Conservation (phyloP, 2,888 invertebrate genomes). For the Griposia aprilina region DNA sequence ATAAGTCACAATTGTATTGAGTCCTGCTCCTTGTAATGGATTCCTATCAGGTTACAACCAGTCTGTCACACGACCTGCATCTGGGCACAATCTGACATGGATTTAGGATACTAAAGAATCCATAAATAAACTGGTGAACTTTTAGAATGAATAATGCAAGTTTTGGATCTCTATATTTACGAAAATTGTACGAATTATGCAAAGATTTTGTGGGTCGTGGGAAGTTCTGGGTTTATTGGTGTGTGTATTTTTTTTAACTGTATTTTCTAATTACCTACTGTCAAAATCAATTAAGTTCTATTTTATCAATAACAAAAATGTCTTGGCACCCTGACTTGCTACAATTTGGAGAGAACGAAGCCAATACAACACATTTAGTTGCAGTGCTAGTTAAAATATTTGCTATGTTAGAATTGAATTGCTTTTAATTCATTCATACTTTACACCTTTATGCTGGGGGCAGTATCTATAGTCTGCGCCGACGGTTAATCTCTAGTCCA, state of each 20-base stretch:
- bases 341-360: not conserved
- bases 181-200: no score
- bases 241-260: no score
- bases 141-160: slow-evolving; percentile 2
- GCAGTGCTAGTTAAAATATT: not conserved
- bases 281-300: no score
- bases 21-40: slow-evolving; percentile 49
- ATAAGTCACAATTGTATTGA: slow-evolving; percentile 49
- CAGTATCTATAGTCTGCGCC: not conserved
- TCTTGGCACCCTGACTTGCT: not conserved
- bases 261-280: no score
- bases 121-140: slow-evolving; percentile 19
- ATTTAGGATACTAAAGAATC: not conserved
- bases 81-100: slow-evolving; percentile 41
- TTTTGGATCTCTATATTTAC: slow-evolving; percentile 2
- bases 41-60: slow-evolving; percentile 60
- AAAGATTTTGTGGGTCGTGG: no score
- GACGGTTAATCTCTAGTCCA: not conserved
- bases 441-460: not conserved
- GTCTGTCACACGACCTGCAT: slow-evolving; percentile 52
- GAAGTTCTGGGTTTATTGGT: no score
- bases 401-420: not conserved
- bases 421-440: not conserved
- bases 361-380: not conserved
- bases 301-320: not conserved